Evolutionary conservation across 2,797 vertebrate species (phyloP), one percentile per base, ranked within the genome.

Genomic region (Pachyuromys duprasi): DNA sequence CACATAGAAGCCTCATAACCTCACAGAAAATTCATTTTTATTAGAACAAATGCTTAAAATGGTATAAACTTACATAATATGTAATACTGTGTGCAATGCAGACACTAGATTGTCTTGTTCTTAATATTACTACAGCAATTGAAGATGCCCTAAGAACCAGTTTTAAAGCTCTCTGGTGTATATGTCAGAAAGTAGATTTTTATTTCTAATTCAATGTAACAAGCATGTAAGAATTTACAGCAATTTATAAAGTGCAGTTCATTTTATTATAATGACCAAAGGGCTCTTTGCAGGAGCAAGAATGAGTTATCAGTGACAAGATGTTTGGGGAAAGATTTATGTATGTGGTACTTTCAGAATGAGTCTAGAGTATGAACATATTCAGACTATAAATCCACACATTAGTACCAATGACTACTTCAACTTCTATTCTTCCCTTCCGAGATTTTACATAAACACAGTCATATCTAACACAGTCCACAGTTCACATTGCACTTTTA

Each of bases 41-140:
- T 60, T 65, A 62, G 22, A 90, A 86, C 78, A 24, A 39, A 90
- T 36, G 9, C 62, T 82, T 49, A 88, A 90, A 95, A n/a, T 18
- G 1, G 24, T 53, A 8, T 0, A 63, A 75, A 2, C 42, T 5
- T 89, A 5, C 0, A 12, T 81, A 57, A 42, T 70, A 80, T 53
- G 45, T 31, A 26, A 0, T 15, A 60, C 0, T 26, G 36, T 22
- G 8, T 8, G 1, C 1, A 62, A 6, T 2, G 14, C 5, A 45
- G 42, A 53, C 0, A 31, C 4, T 60, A 63, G 33, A 8, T 22
- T 53, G 9, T 18, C 26, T 0, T 8, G 55, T 67, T 36, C 22
- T 39, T 17, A 53, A 20, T 12, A 5, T 49, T 63, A 18, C 0
- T 22, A 14, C 8, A 57, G 6, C 11, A 17, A 36, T 87, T 11